Conservation (phyloP, 2,888 invertebrate species). For the Campoletis raptor region DNA sequence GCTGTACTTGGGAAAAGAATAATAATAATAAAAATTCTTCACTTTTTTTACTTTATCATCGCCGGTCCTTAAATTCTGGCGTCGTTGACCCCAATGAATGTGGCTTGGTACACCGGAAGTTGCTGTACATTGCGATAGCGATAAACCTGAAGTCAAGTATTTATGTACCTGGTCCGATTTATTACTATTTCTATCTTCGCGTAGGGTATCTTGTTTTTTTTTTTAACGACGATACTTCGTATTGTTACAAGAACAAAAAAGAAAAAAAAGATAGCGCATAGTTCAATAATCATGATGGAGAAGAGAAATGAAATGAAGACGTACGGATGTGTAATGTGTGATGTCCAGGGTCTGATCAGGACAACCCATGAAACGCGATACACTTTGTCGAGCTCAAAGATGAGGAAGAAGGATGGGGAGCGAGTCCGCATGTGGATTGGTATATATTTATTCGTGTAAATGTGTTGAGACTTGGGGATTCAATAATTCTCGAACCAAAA, state of each 20-base stretch:
- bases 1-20: background rate
- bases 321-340: background rate
- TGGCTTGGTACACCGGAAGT: conserved; percentile 48
- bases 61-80: conserved; percentile 4
- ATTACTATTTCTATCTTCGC: background rate
- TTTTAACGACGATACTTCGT: conserved; percentile 20
- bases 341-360: background rate
- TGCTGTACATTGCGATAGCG: conserved; percentile 47
- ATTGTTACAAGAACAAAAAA: conserved; percentile 11
- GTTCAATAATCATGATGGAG: conserved; percentile 13
- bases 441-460: background rate
- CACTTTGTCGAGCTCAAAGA: conserved; percentile 4
- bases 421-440: background rate
- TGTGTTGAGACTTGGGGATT: conserved; percentile 30
- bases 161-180: conserved; percentile 34
- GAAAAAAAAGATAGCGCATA: background rate
- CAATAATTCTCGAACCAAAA: conserved; percentile 62
- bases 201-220: background rate
- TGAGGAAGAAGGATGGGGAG: background rate
- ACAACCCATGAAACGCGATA: conserved; percentile 50
- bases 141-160: conserved; percentile 36
- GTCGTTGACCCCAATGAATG: conserved; percentile 32
- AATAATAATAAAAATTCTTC: background rate
- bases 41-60: background rate
- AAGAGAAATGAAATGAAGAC: background rate